These are phyloP conservation scores for Lithophane semibrunnea DNA, from an alignment of 2,888 invertebrate species.

Conservation along the genomic window DNA sequence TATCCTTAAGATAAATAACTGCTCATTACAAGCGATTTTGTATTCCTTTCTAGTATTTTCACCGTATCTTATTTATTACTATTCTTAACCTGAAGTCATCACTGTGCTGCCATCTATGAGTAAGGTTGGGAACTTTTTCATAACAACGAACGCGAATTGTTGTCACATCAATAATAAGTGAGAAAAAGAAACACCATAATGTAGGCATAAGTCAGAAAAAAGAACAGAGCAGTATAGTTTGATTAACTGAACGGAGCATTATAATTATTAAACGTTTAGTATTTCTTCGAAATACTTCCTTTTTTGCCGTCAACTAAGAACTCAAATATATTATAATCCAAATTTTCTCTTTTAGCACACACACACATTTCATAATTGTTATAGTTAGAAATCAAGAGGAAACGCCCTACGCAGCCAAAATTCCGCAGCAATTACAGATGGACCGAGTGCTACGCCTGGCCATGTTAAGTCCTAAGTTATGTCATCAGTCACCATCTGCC, in stretches of 20 bases:
- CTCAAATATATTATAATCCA: not conserved
- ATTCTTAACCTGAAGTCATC: not conserved
- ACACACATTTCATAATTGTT: not conserved
- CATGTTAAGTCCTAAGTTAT: not conserved
- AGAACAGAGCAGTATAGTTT: not conserved
- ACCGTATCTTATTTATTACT: not conserved
- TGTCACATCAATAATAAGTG: constrained; percentile 4
- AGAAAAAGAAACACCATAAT: not conserved
- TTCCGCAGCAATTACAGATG: constrained; percentile 5
- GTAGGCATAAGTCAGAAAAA: too few relatives aligned
- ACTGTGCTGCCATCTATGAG: constrained; percentile 56
- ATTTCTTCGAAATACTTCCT: not conserved
- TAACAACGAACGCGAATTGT: constrained; percentile 4
- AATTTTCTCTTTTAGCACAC: not conserved
- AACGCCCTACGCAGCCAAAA: constrained; percentile 21
- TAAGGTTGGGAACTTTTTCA: constrained; percentile 27
- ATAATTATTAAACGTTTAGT: not conserved
- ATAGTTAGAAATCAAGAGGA: not conserved
- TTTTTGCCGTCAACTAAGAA: not conserved
- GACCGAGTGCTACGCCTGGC: not conserved
- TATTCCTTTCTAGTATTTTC: not conserved
- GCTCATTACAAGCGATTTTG: not conserved
- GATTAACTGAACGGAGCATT: not conserved
- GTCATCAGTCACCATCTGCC: not conserved
- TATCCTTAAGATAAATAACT: too few relatives aligned